A percentile compares a stretch with the other conserved stretches of the same genome.
These are phyloP conservation scores for Tipula unca DNA, from an alignment of 2,888 invertebrate species.

Conservation along the genomic window DNA sequence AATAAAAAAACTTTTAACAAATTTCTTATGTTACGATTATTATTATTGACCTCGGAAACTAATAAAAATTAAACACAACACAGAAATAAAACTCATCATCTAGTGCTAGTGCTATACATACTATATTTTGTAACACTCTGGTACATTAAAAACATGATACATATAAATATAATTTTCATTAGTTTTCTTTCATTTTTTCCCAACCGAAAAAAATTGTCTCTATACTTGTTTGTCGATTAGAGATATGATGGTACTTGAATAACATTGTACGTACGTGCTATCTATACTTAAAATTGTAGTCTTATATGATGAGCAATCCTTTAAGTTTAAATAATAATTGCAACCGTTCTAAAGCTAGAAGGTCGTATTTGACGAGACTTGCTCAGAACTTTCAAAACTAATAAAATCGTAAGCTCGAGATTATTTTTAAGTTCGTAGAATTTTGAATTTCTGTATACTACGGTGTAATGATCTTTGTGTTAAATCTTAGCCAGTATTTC, in stretches of 20 bases:
- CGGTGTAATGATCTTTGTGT: too few relatives aligned
- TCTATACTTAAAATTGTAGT: too few relatives aligned
- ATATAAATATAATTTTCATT: not conserved
- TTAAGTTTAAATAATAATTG: too few relatives aligned
- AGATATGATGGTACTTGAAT: not conserved
- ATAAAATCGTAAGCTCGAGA: too few relatives aligned
- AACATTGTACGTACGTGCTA: not conserved
- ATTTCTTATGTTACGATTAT: constrained; percentile 14
- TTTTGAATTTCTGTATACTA: too few relatives aligned
- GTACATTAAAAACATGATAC: not conserved
- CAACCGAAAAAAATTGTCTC: not conserved
- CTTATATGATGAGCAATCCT: too few relatives aligned
- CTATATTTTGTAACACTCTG: not conserved
- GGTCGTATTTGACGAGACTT: too few relatives aligned
- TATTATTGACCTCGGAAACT: not conserved
- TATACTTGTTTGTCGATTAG: not conserved
- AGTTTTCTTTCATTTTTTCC: not conserved
- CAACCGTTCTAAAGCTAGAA: too few relatives aligned
- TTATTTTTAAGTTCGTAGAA: too few relatives aligned
- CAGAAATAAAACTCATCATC: not conserved
- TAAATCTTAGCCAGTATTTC: too few relatives aligned
- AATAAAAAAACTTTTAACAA: not conserved
- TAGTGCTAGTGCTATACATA: not conserved
- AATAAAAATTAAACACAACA: not conserved
- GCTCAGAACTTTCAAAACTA: too few relatives aligned